A percentile compares a stretch with the other conserved stretches of the same genome.
These are phyloP conservation scores for Papilio gigon DNA, from an alignment of 2,888 invertebrate genomes.

Conservation along the genomic window DNA sequence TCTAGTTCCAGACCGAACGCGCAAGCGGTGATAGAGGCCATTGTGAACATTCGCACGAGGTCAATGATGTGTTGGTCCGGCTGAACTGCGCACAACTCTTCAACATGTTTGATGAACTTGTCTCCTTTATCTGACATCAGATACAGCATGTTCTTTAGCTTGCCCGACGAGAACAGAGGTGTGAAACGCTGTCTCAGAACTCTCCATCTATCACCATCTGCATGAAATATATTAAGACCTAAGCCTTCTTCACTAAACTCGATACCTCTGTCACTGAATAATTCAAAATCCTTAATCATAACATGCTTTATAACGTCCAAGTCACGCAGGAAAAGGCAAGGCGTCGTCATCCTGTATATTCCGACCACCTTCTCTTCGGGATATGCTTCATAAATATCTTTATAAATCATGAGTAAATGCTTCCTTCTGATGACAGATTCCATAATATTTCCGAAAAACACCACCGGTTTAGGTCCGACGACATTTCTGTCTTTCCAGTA, in stretches of 20 bases:
- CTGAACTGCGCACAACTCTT: not conserved
- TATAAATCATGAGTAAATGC: not conserved
- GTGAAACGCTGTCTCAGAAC: not conserved
- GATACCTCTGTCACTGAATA: not conserved
- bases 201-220: not conserved
- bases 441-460: not conserved
- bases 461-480: not conserved
- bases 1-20: not conserved
- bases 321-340: not conserved
- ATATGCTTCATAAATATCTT: not conserved
- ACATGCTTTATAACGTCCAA: not conserved
- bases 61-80: not conserved
- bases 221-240: not conserved
- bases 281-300: not conserved
- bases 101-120: not conserved
- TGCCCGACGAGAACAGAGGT: not conserved
- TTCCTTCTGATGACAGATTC: not conserved
- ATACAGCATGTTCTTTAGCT: not conserved
- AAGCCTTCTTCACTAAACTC: not conserved
- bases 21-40: not conserved
- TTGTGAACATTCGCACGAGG: not conserved
- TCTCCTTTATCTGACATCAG: not conserved
- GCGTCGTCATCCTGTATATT: not conserved
- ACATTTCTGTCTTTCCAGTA: not conserved
- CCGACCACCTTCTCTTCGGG: not conserved